Evolutionary conservation across 2,888 invertebrate genomes (phyloP), one percentile per base, ranked within the genome.

Genomic region (Venusia cambrica): DNA sequence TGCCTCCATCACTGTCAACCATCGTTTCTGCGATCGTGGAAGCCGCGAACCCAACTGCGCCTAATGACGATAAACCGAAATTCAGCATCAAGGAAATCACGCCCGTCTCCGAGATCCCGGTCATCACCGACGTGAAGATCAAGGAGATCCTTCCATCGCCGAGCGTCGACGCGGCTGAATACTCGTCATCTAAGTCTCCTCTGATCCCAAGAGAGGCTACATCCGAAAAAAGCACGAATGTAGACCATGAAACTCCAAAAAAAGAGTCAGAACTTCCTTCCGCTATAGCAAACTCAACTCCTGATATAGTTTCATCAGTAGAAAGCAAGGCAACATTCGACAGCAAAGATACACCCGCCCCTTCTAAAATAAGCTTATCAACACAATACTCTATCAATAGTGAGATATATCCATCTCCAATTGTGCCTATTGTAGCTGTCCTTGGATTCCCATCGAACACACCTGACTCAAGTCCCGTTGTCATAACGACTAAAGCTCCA

Each of bases 1-100:
- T 77, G 6, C 73, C 84, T 3, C 57, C 78, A 2, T 59, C 76
- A 3, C 43, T 57, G 5, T 45, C 74, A 2, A 70, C 64, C 28
- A 36, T 62, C 5, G 9, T 28, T 1, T 22, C 27, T 2, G 14
- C 17, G 4, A 34, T 20, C 21, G 2, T 27, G 3, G 61, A 61
- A 17, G 39, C 52, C 1, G 56, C 49, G 3, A 50, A 49, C 3
- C 64, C 69, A 1, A 26, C 56, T 0, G 51, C 57, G 5, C 57
- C 62, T 0, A 69, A 70, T 29, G 75, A 74, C 2, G 56, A 70
- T 2, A 78, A 74, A 45, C 78, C 69, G 41, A 73, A 78, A 50
- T 78, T 88, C 12, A 90, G 90, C 0, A 90, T 90, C 13, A 90
- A 90, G 48, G 90, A 91, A 67, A 90, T 91, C 2, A 89, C 90